A percentile compares a stretch with the other conserved stretches of the same genome.
These are phyloP conservation scores for Paramormyrops kingsleyae DNA, from an alignment of 2,113 vertebrate genomes.

Conservation along the genomic window DNA sequence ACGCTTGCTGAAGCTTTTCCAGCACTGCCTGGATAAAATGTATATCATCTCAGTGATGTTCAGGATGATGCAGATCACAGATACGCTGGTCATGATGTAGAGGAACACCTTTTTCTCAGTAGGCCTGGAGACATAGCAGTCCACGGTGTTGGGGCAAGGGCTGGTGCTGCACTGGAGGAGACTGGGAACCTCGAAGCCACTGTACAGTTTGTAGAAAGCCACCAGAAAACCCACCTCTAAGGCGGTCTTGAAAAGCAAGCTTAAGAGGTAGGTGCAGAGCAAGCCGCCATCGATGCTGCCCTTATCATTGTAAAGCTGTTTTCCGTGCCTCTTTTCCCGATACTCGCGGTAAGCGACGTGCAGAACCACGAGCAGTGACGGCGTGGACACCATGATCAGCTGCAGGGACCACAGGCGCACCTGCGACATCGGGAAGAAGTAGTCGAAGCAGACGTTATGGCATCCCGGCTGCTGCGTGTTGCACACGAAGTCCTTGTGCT, in stretches of 20 bases:
- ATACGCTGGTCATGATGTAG: slow-evolving; percentile 69
- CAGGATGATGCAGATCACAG: slow-evolving; percentile 67
- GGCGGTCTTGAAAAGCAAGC: slow-evolving; percentile 68
- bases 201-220: slow-evolving; percentile 74
- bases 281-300: slow-evolving; percentile 69
- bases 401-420: slow-evolving; percentile 80
- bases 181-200: slow-evolving; percentile 67
- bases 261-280: slow-evolving; percentile 69
- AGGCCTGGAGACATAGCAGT: slow-evolving; percentile 72
- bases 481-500: slow-evolving; percentile 76
- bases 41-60: slow-evolving; percentile 71
- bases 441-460: slow-evolving; percentile 80
- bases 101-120: slow-evolving; percentile 83
- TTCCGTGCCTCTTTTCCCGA: slow-evolving; percentile 59
- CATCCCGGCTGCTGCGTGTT: slow-evolving; percentile 78
- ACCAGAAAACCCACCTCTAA: slow-evolving; percentile 73
- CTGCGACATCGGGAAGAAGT: slow-evolving; percentile 81
- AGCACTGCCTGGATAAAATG: slow-evolving; percentile 65
- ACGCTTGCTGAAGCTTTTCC: slow-evolving; percentile 55
- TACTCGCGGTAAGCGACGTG: slow-evolving; percentile 73
- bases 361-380: slow-evolving; percentile 77
- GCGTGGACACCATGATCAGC: slow-evolving; percentile 78
- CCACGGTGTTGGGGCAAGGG: slow-evolving; percentile 74
- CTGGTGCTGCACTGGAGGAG: slow-evolving; percentile 63
- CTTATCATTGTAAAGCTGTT: slow-evolving; percentile 59